These are phyloP conservation scores for Lasioglossum lativentre DNA, from an alignment of 2,888 invertebrate genomes.

Conservation along the genomic window DNA sequence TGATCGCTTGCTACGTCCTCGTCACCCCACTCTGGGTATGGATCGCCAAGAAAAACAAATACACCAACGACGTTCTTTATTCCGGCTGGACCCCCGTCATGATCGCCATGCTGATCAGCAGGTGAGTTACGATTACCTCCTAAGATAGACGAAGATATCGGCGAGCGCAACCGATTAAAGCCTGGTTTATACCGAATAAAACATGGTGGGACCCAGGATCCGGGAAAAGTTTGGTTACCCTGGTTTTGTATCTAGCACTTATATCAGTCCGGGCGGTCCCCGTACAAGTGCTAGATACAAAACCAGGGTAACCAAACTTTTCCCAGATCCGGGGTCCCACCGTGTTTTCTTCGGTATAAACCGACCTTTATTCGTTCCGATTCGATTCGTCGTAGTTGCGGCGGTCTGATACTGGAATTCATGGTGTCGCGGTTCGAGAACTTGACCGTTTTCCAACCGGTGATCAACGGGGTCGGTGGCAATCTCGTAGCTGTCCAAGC, in stretches of 20 bases:
- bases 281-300: too few species aligned
- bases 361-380: too few species aligned
- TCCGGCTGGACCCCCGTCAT: slow-evolving; percentile 92
- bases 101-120: slow-evolving; percentile 93
- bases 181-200: too few species aligned
- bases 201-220: too few species aligned
- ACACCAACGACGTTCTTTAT: slow-evolving; percentile 89
- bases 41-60: slow-evolving; percentile 89
- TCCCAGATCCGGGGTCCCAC: too few species aligned
- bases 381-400: slow-evolving; percentile 85
- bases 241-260: too few species aligned
- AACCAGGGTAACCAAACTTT: too few species aligned
- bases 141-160: not conserved
- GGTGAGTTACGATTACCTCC: slow-evolving; percentile 80
- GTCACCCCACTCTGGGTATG: slow-evolving; percentile 91
- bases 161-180: not conserved
- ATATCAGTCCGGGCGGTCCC: too few species aligned
- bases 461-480: slow-evolving; percentile 93
- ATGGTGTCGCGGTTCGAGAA: slow-evolving; percentile 89
- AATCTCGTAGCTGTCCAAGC: slow-evolving; percentile 93
- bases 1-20: slow-evolving; percentile 88
- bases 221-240: too few species aligned
- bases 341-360: too few species aligned
- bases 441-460: slow-evolving; percentile 93
- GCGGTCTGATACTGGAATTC: slow-evolving; percentile 90